Base-by-base conservation (phyloP, 2,113 vertebrate species). In the Falco punctatus region DNA sequence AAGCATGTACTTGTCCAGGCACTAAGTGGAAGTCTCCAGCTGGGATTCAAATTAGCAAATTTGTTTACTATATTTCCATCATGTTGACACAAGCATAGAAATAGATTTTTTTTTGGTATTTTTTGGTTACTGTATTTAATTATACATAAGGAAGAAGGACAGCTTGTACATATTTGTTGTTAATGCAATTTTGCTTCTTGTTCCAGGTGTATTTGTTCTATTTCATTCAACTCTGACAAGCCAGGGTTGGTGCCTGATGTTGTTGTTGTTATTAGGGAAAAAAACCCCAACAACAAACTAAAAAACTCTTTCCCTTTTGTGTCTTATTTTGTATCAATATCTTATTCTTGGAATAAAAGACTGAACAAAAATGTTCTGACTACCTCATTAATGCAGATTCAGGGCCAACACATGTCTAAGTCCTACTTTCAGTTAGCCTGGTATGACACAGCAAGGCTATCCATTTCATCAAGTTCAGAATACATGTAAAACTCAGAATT, bases 1-100 rank as follows among this genome's bases (percentile, higher is more conserved):
- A 75, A 15, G 2, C 46, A 7, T 55, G 28, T 64, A 86, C 49
- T 93, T 58, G 70, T 90, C 52, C 64, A 86, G 80, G 67, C 26
- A 3, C 12, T 70, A 79, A 91, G 18, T 67, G 15, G 55, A 87
- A 86, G 21, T 74, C 24, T 91, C 91, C 78, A 85, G 23, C 58
- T 87, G 78, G 10, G 32, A 90, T 58, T 92, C 80, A 92, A 69
- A 92, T 96, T 89, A 94, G 40, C 11, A 78, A 57, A 81, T 89
- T 65, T 48, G 17, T 82, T 95, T 91, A 82, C 27, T 38, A 46
- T 35, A 75, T 24, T 8, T 79, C 12, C 18, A 49, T 48, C 52
- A 42, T 66, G 72, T 51, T 73, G 81, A 73, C 54, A 86, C 21
- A 71, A 64, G 13, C 40, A 62, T 5, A 46, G 21, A 75, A 75